Conservation (phyloP, 2,797 vertebrate species). For the Crypturellus tataupa region DNA sequence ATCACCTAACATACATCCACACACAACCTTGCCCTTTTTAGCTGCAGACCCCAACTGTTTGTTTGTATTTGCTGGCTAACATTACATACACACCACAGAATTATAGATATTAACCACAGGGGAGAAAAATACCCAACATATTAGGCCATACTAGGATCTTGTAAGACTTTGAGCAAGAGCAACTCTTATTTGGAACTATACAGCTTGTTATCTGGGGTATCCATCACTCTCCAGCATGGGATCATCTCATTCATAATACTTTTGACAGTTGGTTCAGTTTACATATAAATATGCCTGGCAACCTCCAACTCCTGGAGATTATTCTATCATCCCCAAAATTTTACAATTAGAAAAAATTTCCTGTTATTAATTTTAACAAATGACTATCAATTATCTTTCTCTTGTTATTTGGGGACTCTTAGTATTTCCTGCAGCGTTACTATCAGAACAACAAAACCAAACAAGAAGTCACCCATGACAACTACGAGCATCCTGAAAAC, state of each 20-base stretch:
- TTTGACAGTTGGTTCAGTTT: neutral
- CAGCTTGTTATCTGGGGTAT: neutral
- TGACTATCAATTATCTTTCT: rapidly evolving
- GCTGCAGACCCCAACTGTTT: neutral
- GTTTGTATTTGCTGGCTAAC: neutral
- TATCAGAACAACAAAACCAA: conserved; percentile 46
- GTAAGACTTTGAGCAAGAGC: neutral
- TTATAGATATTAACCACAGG: conserved; percentile 12
- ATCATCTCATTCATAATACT: neutral
- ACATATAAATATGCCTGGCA: neutral
- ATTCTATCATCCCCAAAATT: neutral
- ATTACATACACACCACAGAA: conserved; percentile 11
- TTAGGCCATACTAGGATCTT: neutral
- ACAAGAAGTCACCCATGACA: conserved; percentile 53
- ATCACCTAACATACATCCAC: neutral
- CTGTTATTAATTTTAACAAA: neutral
- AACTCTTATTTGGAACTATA: neutral
- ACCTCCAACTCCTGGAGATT: neutral
- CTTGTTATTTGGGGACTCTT: neutral
- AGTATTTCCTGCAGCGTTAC: neutral
- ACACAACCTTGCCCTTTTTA: neutral
- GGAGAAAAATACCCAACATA: neutral
- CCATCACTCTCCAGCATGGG: neutral
- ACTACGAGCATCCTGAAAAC: neutral
- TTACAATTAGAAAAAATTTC: neutral